A percentile compares a stretch with the other conserved stretches of the same genome.
phyloP scores from a whole-genome alignment of 2,888 invertebrate species.

The Galerucella calmariensis region DNA sequence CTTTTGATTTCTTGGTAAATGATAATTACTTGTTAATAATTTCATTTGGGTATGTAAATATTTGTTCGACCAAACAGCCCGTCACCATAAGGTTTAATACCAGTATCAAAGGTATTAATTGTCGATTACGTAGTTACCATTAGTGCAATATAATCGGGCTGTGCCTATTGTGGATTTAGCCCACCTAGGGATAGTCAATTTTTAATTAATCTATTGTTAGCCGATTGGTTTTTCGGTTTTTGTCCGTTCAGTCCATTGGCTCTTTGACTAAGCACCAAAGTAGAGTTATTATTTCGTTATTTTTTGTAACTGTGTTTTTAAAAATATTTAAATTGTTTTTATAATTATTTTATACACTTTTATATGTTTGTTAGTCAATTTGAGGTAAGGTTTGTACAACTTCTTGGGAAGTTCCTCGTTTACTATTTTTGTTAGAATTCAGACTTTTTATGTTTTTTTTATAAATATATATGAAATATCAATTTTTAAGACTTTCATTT shows the following conservation, averaged over 20 bases:
- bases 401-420: constrained; percentile 63
- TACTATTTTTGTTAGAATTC: constrained; percentile 66
- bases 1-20: constrained; percentile 6
- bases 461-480: constrained; percentile 65
- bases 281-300: constrained; percentile 61
- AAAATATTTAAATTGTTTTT: constrained; percentile 64
- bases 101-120: constrained; percentile 46
- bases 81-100: constrained; percentile 47
- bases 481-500: constrained; percentile 66
- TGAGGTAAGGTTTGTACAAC: constrained; percentile 62
- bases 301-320: constrained; percentile 61
- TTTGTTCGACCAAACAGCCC: constrained; percentile 37
- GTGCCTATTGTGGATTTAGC: constrained; percentile 54
- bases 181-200: constrained; percentile 65
- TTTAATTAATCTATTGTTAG: constrained; percentile 64
- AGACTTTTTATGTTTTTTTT: constrained; percentile 66
- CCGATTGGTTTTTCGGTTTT: constrained; percentile 61
- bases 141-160: constrained; percentile 65
- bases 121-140: constrained; percentile 62
- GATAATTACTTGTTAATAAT: background rate
- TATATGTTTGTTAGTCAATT: constrained; percentile 66
- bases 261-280: constrained; percentile 64
- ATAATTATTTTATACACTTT: constrained; percentile 66
- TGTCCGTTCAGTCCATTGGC: constrained; percentile 59
- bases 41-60: constrained; percentile 17